Evolutionary conservation across 2,113 vertebrate species (phyloP).

Genomic region (Sapajus apella): DNA sequence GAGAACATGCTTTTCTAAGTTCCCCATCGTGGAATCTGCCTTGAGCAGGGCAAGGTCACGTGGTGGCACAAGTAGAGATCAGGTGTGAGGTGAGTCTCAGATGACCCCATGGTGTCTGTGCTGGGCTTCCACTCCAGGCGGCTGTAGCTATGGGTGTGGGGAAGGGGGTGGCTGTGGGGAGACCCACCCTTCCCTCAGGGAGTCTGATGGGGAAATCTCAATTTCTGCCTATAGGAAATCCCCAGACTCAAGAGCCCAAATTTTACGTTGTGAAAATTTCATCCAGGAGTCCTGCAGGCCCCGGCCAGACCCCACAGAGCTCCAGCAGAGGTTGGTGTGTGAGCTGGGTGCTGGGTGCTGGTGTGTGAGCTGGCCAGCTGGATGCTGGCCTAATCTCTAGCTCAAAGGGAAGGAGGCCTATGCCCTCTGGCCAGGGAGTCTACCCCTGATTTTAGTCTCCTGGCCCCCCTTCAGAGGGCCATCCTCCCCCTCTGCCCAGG

Average conservation of each 20-base stretch:
- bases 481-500: neutral
- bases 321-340: neutral
- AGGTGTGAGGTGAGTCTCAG: neutral
- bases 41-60: neutral
- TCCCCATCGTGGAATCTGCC: neutral
- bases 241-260: neutral
- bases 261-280: neutral
- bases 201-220: neutral
- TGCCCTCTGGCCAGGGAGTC: neutral
- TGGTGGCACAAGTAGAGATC: neutral
- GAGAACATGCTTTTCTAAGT: neutral
- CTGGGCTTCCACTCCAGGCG: neutral
- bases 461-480: neutral
- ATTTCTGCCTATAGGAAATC: neutral
- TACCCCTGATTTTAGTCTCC: fast-evolving
- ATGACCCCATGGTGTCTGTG: neutral
- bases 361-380: neutral
- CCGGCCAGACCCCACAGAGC: neutral
- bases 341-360: neutral
- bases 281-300: neutral
- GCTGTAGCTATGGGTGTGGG: neutral
- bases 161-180: neutral
- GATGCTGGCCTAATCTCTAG: neutral
- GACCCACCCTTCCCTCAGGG: neutral
- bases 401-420: neutral